Evolutionary conservation across 2,888 invertebrate species (phyloP).

Genomic region (Spialia ferax): DNA sequence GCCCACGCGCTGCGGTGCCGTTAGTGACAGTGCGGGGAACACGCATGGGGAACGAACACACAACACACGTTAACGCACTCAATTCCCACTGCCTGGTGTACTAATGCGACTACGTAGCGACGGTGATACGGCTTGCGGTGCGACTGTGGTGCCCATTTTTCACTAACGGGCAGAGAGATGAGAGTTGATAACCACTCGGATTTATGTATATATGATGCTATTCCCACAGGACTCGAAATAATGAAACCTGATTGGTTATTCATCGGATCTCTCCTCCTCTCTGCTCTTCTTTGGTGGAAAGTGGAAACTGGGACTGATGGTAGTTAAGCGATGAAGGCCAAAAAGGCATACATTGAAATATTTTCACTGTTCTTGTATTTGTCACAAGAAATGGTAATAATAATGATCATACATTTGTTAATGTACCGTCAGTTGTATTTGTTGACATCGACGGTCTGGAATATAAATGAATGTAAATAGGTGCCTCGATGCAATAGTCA

Average conservation of each 20-base stretch:
- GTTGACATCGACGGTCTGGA: neutral
- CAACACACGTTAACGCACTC: constrained; percentile 82
- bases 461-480: neutral
- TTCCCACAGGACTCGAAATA: no score
- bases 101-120: constrained; percentile 38
- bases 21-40: constrained; percentile 79
- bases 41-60: constrained; percentile 80
- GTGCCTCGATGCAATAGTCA: constrained; percentile 15
- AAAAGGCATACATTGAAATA: neutral
- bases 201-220: no score
- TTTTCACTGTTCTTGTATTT: neutral
- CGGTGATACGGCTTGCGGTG: constrained; percentile 25
- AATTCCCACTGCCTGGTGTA: constrained; percentile 54
- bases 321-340: neutral
- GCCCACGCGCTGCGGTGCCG: constrained; percentile 78
- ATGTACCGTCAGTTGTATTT: constrained; percentile 4
- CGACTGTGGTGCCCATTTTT: neutral
- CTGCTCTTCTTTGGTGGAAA: no score
- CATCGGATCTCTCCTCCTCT: no score
- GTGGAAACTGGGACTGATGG: no score
- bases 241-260: no score
- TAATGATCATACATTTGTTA: neutral
- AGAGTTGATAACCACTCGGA: no score
- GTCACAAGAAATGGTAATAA: neutral
- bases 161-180: no score